These are phyloP conservation scores for Anaspis maculata DNA, from an alignment of 2,888 invertebrate genomes.

Conservation along the genomic window DNA sequence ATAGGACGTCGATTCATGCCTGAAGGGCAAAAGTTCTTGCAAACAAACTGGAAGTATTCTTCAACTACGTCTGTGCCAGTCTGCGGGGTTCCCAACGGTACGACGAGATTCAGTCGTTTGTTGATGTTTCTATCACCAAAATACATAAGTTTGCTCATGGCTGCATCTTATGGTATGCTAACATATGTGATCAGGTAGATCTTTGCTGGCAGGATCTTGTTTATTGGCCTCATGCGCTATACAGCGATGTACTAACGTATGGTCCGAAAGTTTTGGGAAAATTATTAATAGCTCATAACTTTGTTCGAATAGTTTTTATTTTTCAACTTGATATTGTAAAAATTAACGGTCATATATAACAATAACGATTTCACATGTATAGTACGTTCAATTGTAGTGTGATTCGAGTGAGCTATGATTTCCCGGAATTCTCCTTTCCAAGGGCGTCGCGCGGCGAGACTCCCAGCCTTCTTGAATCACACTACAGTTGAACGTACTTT, in stretches of 20 bases:
- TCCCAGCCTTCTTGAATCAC: too few relatives aligned
- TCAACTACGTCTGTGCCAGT: conserved; percentile 49
- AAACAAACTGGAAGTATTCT: conserved; percentile 64
- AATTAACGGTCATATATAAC: too few relatives aligned
- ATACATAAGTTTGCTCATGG: conserved; percentile 45
- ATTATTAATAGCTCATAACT: too few relatives aligned
- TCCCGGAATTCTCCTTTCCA: too few relatives aligned
- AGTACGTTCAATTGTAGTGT: too few relatives aligned
- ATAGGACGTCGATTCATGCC: conserved; percentile 68
- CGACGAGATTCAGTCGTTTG: conserved; percentile 50
- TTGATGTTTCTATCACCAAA: conserved; percentile 44
- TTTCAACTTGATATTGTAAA: too few relatives aligned
- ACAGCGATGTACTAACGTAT: conserved; percentile 63
- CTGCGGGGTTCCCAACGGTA: conserved; percentile 52
- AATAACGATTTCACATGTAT: too few relatives aligned
- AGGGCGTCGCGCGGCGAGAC: too few relatives aligned
- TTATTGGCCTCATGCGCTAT: conserved; percentile 54
- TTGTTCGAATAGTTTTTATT: too few relatives aligned
- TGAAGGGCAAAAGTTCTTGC: conserved; percentile 66
- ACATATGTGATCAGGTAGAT: conserved; percentile 26
- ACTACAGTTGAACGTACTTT: too few relatives aligned
- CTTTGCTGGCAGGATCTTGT: conserved; percentile 30
- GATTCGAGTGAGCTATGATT: too few relatives aligned
- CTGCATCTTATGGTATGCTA: conserved; percentile 51
- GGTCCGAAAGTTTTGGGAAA: too few relatives aligned